Evolutionary conservation across 2,888 invertebrate genomes (phyloP).

Genomic region (Copidosoma aretas): DNA sequence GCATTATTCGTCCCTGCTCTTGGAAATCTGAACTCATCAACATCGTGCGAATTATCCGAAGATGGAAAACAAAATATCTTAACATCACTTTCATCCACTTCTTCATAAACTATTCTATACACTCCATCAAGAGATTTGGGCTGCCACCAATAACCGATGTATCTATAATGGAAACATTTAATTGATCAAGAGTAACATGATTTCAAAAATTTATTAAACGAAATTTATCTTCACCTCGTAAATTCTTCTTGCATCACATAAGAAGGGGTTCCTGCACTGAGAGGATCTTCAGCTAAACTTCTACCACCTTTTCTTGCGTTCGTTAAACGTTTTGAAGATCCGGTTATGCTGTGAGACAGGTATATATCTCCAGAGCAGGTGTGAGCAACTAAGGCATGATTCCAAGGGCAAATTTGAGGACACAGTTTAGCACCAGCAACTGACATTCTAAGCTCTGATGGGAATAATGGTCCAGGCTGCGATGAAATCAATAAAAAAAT

Average conservation of each 20-base stretch:
- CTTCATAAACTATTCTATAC: slow-evolving; percentile 84
- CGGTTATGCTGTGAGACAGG: slow-evolving; percentile 76
- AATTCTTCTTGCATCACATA: slow-evolving; percentile 99
- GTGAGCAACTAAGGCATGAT: slow-evolving; percentile 85
- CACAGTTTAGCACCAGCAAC: slow-evolving; percentile 75
- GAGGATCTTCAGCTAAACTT: slow-evolving; percentile 79
- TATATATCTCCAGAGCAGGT: slow-evolving; percentile 90
- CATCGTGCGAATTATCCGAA: slow-evolving; percentile 78
- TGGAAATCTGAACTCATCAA: slow-evolving; percentile 88
- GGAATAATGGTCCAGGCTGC: slow-evolving; percentile 71
- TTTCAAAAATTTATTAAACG: slow-evolving; percentile 3
- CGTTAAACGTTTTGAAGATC: slow-evolving; percentile 75
- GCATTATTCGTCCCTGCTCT: slow-evolving; percentile 90
- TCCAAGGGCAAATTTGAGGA: slow-evolving; percentile 83
- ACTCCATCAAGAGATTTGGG: slow-evolving; percentile 76
- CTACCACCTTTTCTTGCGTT: slow-evolving; percentile 74
- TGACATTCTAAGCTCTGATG: slow-evolving; percentile 72
- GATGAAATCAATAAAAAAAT: slow-evolving; percentile 38
- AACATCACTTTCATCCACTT: slow-evolving; percentile 89
- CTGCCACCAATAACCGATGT: slow-evolving; percentile 99
- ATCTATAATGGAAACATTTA: slow-evolving; percentile 59
- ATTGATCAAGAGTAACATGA: slow-evolving; percentile 1
- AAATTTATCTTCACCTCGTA: slow-evolving; percentile 52
- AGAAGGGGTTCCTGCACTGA: slow-evolving; percentile 93
- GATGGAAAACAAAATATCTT: slow-evolving; percentile 89